A percentile compares a stretch with the other conserved stretches of the same genome.
These are phyloP conservation scores for Sebastes vulpes DNA, from an alignment of 2,797 vertebrate species.

Conservation along the genomic window DNA sequence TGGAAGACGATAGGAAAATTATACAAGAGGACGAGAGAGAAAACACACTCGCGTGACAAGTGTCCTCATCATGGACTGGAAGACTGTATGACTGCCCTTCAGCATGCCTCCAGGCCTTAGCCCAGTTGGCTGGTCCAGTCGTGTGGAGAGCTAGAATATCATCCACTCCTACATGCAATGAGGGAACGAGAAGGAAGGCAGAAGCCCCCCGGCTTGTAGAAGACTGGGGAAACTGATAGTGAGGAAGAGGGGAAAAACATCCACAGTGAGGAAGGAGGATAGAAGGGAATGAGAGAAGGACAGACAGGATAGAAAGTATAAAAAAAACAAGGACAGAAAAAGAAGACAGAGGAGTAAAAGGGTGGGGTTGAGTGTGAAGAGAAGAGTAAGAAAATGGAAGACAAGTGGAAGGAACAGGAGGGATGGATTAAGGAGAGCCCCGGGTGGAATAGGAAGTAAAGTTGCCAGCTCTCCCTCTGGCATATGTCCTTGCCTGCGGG, in stretches of 20 bases:
- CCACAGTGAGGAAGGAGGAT: not conserved
- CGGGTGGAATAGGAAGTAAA: conserved; percentile 85
- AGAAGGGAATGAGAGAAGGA: not conserved
- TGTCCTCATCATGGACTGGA: conserved; percentile 60
- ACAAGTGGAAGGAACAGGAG: conserved; percentile 73
- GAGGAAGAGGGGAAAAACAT: conserved; percentile 12
- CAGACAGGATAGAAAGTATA: not conserved
- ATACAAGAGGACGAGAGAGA: conserved; percentile 27
- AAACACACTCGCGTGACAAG: conserved; percentile 52
- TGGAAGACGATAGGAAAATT: conserved; percentile 11
- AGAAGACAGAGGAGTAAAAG: not conserved
- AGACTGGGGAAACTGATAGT: not conserved
- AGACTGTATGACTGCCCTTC: conserved; percentile 49
- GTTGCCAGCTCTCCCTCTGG: conserved; percentile 88
- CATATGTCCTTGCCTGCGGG: conserved; percentile 89
- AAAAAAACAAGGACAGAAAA: not conserved
- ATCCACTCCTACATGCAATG: conserved; percentile 46
- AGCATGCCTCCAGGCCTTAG: conserved; percentile 67
- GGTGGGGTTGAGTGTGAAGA: conserved; percentile 5
- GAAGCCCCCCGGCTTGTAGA: not conserved
- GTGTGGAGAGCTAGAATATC: conserved; percentile 56
- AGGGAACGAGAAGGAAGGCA: conserved; percentile 13
- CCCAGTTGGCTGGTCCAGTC: conserved; percentile 71
- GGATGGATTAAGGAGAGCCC: conserved; percentile 78
- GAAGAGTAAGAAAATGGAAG: conserved; percentile 43